Evolutionary conservation across 2,113 vertebrate species (phyloP).

Genomic region (Oriolus oriolus): DNA sequence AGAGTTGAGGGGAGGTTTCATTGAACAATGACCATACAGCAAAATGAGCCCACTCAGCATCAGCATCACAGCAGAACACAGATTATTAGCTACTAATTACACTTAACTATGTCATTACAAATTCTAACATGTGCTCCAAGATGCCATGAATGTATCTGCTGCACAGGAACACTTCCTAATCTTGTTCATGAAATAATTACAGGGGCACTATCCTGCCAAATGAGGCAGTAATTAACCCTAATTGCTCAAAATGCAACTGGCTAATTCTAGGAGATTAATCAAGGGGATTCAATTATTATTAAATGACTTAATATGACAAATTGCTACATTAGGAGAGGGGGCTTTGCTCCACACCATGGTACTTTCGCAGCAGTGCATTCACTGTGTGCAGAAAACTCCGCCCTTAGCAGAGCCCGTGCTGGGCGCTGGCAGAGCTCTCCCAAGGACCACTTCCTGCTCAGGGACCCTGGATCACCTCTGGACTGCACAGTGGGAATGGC

Average conservation of each 20-base stretch:
- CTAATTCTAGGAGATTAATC: conserved; percentile 91
- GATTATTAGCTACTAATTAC: conserved; percentile 81
- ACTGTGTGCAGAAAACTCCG: fast-evolving
- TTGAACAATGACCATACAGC: conserved; percentile 15
- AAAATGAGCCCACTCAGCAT: conserved; percentile 52
- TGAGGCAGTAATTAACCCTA: conserved; percentile 94
- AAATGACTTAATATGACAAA: conserved; percentile 89
- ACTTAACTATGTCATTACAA: conserved; percentile 84
- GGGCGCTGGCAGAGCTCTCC: background rate
- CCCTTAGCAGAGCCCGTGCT: background rate
- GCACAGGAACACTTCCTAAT: conserved; percentile 71
- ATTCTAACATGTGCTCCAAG: conserved; percentile 66
- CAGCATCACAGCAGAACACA: conserved; percentile 63
- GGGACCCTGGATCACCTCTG: background rate
- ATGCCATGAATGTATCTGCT: conserved; percentile 70
- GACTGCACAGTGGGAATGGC: fast-evolving
- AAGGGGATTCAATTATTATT: conserved; percentile 82
- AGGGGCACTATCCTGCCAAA: conserved; percentile 84
- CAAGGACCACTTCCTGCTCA: fast-evolving
- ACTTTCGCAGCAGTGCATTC: background rate
- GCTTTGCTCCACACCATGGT: background rate
- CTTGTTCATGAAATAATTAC: conserved; percentile 85
- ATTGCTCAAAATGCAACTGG: conserved; percentile 85
- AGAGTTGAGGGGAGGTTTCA: background rate
- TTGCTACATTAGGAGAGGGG: conserved; percentile 67